Evolutionary conservation across 2,888 invertebrate genomes (phyloP), one percentile per base, ranked within the genome.

Genomic region (Megamerina dolium): DNA sequence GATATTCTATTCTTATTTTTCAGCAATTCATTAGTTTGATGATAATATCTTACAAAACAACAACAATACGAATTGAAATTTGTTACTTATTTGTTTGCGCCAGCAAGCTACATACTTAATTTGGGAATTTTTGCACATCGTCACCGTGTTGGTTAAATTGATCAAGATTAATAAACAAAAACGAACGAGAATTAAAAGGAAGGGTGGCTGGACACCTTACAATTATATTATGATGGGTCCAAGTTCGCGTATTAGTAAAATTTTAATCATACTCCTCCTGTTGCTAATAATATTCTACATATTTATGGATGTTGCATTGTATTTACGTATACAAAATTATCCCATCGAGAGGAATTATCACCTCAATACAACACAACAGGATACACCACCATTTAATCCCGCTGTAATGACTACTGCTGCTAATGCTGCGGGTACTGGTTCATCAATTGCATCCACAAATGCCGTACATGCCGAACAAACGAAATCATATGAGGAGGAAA

Each of bases 201-300:
- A n/a, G n/a, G n/a, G n/a, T n/a, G n/a, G n/a, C n/a, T n/a, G n/a
- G n/a, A n/a, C n/a, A n/a, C n/a, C n/a, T n/a, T n/a, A n/a, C n/a
- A n/a, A n/a, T n/a, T n/a, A n/a, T n/a, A n/a, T n/a, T n/a, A 83
- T 83, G 83, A 77, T 84, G 73, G 83, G 83, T 62, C 84, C 84
- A 44, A 78, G 83, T 45, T 83, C 83, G 6, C 81, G 82, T 73
- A 78, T 83, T 32, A 84, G 83, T 68, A 84, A 83, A 74, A 66
- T 83, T 37, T 73, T 85, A 39, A 73, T 83, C 37, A 62, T 74
- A 9, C 62, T 83, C 31, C 69, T 85, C 16, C 61, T 81, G 45
- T 46, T 76, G 40, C 68, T 81, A 29, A 60, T 83, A 41, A 56
- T 78, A 27, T 87, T 80, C 64, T 87, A 83, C 60, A 61, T 82